Evolutionary conservation across 2,797 vertebrate species (phyloP).

Genomic region (Anisognathus igniventris): DNA sequence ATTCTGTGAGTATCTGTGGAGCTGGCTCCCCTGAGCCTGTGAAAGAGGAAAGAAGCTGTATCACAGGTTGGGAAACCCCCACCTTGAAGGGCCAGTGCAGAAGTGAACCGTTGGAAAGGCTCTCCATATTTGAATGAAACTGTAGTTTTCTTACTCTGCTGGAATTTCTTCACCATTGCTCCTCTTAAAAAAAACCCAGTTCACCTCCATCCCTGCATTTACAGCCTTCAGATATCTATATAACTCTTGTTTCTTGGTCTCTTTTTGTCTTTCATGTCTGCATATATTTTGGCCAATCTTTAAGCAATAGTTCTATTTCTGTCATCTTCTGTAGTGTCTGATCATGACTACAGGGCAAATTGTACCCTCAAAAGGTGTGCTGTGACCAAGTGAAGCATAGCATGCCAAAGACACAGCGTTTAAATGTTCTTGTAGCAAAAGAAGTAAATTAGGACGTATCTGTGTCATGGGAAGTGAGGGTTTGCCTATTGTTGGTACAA

Average conservation of each 20-base stretch:
- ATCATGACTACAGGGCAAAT: background rate
- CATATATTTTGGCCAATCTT: background rate
- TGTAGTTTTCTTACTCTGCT: background rate
- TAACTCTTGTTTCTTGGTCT: background rate
- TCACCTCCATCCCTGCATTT: background rate
- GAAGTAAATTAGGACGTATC: background rate
- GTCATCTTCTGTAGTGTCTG: background rate
- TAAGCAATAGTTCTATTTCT: background rate
- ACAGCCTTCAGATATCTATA: background rate
- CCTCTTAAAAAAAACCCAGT: background rate
- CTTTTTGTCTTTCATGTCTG: background rate
- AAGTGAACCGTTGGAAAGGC: background rate
- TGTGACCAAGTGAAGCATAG: background rate
- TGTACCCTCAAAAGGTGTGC: slow-evolving; percentile 5
- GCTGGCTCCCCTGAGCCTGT: background rate
- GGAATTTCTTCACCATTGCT: background rate
- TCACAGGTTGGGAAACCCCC: background rate
- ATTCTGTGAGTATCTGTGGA: background rate
- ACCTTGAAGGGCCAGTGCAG: background rate
- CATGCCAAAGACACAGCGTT: background rate
- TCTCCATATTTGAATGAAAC: background rate
- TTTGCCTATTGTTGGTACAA: background rate
- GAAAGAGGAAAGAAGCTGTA: background rate
- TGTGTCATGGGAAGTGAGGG: background rate
- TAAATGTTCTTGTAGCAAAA: background rate